Percentiles rank a stretch among this genome's conserved stretches.
phyloP scores from a whole-genome alignment of 2,797 vertebrate genomes.

The Molossus alvarezi region DNA sequence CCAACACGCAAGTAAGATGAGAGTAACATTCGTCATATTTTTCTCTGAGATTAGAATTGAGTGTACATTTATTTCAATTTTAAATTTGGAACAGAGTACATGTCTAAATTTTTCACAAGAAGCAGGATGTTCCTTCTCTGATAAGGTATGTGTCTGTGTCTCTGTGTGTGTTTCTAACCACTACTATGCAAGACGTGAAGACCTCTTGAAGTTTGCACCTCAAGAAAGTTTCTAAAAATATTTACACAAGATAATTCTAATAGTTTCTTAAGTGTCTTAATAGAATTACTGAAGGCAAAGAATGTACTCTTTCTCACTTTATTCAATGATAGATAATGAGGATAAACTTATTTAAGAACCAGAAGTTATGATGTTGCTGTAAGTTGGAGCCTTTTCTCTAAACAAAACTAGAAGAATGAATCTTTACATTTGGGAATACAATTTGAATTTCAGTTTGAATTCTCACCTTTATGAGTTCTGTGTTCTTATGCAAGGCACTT shows the following conservation, averaged over 20 bases:
- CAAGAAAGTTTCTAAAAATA: slow-evolving; percentile 37
- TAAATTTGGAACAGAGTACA: neutral
- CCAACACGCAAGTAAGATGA: slow-evolving; percentile 50
- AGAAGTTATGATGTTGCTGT: neutral
- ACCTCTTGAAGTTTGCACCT: neutral
- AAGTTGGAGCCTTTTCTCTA: neutral
- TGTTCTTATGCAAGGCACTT: neutral
- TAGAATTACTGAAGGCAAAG: neutral
- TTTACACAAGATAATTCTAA: neutral
- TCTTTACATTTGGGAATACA: neutral
- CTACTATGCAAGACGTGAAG: neutral
- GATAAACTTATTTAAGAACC: neutral
- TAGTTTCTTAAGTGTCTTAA: neutral
- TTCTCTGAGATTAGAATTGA: neutral
- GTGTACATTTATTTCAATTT: neutral
- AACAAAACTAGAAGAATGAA: neutral
- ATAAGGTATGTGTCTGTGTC: slow-evolving; percentile 72
- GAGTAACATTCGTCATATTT: neutral
- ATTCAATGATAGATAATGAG: neutral
- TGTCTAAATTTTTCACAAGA: neutral
- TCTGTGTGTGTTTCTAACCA: neutral
- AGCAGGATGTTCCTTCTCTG: slow-evolving; percentile 42
- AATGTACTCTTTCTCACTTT: neutral
- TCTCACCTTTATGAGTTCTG: neutral
- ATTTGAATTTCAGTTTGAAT: slow-evolving; percentile 27